Percentiles rank a stretch among this genome's conserved stretches.
Conservation (phyloP, 2,113 vertebrate species). For the Rhagologus leucostigma region DNA sequence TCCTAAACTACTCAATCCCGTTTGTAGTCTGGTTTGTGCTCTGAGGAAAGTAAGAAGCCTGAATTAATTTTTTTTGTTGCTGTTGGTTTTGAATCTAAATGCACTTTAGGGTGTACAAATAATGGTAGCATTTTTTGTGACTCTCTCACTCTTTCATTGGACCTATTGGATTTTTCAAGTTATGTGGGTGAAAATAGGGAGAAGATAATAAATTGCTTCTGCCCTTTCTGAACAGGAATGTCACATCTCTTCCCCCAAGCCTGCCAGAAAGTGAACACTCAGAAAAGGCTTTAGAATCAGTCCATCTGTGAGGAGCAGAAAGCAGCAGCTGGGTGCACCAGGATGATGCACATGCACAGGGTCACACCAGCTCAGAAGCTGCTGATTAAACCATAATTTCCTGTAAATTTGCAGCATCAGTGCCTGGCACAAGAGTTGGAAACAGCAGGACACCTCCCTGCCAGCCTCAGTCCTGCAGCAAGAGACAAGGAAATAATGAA, state of each 20-base stretch:
- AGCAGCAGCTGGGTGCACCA: not conserved
- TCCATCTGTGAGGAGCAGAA: not conserved
- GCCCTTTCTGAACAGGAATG: not conserved
- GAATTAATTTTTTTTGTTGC: not conserved
- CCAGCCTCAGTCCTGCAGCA: not conserved
- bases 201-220: not conserved
- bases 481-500: not conserved
- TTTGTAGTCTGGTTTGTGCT: not conserved
- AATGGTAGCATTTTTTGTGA: not conserved
- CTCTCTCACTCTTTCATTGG: not conserved
- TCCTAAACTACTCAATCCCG: not conserved
- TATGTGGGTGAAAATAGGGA: not conserved
- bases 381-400: not conserved
- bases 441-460: not conserved
- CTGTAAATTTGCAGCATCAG: not conserved
- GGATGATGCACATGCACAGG: not conserved
- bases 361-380: not conserved
- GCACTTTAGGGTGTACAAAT: not conserved
- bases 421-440: not conserved
- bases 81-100: not conserved
- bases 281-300: not conserved
- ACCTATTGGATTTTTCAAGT: not conserved
- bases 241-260: not conserved
- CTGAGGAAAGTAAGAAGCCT: not conserved
- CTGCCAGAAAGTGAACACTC: not conserved